These are phyloP conservation scores for Augochlora pura DNA, from an alignment of 1,140 invertebrate species.

Conservation along the genomic window DNA sequence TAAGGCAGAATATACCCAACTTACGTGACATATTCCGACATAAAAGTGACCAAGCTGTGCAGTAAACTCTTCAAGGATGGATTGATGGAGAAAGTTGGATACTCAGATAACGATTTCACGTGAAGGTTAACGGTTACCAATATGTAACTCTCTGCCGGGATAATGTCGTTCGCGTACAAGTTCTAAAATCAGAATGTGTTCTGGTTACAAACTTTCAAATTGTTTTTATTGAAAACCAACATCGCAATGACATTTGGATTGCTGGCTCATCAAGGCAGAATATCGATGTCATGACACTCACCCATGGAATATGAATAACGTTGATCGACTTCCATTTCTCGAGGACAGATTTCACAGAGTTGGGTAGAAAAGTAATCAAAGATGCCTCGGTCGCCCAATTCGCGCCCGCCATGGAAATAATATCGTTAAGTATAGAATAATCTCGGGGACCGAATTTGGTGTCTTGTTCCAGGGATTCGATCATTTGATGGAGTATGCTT, in stretches of 20 bases:
- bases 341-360: conserved; percentile 81
- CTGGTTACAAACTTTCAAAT: not conserved
- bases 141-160: conserved; percentile 91
- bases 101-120: conserved; percentile 82
- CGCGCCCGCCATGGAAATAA: conserved; percentile 83
- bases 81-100: conserved; percentile 83
- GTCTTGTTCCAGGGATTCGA: conserved; percentile 78
- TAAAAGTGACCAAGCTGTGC: conserved; percentile 84
- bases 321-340: conserved; percentile 84
- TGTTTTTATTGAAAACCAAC: too few relatives aligned
- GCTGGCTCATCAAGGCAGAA: too few relatives aligned
- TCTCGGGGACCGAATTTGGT: conserved; percentile 80
- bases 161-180: conserved; percentile 88
- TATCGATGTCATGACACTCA: conserved; percentile 28
- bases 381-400: conserved; percentile 81
- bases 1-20: conserved; percentile 52
- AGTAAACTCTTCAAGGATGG: conserved; percentile 86
- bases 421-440: conserved; percentile 80
- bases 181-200: conserved; percentile 79
- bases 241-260: too few relatives aligned
- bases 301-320: conserved; percentile 81
- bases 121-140: conserved; percentile 83
- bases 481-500: conserved; percentile 81
- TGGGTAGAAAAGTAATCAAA: conserved; percentile 82
- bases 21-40: conserved; percentile 85